phyloP scores from a whole-genome alignment of 2,113 vertebrate genomes.

The Thymallus thymallus region DNA sequence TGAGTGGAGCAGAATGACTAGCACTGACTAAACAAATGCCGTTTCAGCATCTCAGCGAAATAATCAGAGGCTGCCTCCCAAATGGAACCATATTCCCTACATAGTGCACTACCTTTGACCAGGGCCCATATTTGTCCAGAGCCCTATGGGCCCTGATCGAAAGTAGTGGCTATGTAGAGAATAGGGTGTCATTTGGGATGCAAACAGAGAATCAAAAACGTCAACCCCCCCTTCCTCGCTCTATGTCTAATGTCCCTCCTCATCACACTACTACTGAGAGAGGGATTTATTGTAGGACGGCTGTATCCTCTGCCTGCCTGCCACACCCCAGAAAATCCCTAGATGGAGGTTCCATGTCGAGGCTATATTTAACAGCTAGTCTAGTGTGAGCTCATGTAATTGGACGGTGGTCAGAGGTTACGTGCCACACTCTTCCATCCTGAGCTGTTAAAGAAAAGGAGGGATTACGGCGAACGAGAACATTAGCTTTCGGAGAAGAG shows the following conservation, averaged over 20 bases:
- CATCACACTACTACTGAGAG: slow-evolving; percentile 37
- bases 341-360: slow-evolving; percentile 6
- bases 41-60: slow-evolving; percentile 14
- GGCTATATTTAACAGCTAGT: slow-evolving; percentile 18
- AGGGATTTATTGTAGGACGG: slow-evolving; percentile 17
- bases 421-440: neutral
- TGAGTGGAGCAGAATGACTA: neutral
- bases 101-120: too few species aligned
- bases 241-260: slow-evolving; percentile 28
- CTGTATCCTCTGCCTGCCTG: too few species aligned
- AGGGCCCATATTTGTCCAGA: too few species aligned
- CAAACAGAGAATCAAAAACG: slow-evolving; percentile 40
- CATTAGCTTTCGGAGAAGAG: neutral
- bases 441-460: neutral
- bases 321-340: neutral
- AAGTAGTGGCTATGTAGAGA: too few species aligned
- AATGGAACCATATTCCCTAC: too few species aligned
- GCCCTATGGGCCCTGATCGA: neutral
- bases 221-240: slow-evolving; percentile 13
- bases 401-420: slow-evolving; percentile 5
- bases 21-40: slow-evolving; percentile 35
- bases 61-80: neutral
- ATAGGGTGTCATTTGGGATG: too few species aligned
- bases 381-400: slow-evolving; percentile 23
- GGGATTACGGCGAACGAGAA: neutral